phyloP scores from a whole-genome alignment of 2,797 vertebrate genomes.

The Crenuchus spilurus region DNA sequence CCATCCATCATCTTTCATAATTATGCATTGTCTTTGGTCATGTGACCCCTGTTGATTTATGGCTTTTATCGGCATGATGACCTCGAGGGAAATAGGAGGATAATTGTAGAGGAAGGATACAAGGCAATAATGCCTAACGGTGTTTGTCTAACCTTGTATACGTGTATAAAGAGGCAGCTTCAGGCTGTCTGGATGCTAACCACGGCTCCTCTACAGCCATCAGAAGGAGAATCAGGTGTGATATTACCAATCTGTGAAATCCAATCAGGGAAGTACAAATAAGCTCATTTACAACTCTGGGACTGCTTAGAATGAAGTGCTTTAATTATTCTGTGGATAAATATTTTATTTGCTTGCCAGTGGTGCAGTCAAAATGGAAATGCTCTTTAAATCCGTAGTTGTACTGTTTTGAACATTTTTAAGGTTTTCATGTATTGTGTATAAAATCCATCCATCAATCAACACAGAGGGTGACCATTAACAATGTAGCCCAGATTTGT shows the following conservation, averaged over 20 bases:
- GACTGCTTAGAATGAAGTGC: neutral
- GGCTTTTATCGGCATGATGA: constrained; percentile 38
- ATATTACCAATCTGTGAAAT: neutral
- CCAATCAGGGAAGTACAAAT: constrained; percentile 8
- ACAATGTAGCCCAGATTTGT: too few species aligned
- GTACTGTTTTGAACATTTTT: neutral
- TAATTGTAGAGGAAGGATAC: constrained; percentile 43
- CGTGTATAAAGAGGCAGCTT: constrained; percentile 18
- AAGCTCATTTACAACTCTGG: neutral
- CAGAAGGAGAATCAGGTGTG: neutral
- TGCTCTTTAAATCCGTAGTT: too few species aligned
- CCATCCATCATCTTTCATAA: constrained; percentile 78
- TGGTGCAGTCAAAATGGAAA: neutral
- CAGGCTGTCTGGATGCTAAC: constrained; percentile 3
- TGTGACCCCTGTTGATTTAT: constrained; percentile 51
- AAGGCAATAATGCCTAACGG: constrained; percentile 25
- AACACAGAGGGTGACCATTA: too few species aligned
- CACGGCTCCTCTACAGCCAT: neutral
- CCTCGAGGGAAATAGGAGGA: constrained; percentile 35
- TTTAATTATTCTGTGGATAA: neutral
- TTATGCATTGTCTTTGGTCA: constrained; percentile 70
- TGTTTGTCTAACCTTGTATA: constrained; percentile 42
- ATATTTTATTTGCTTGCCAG: neutral
- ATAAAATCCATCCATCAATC: too few species aligned
- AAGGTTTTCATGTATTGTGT: too few species aligned